Base-by-base conservation (phyloP, 2,888 invertebrate species). In the Caenorhabditis macrosperma region DNA sequence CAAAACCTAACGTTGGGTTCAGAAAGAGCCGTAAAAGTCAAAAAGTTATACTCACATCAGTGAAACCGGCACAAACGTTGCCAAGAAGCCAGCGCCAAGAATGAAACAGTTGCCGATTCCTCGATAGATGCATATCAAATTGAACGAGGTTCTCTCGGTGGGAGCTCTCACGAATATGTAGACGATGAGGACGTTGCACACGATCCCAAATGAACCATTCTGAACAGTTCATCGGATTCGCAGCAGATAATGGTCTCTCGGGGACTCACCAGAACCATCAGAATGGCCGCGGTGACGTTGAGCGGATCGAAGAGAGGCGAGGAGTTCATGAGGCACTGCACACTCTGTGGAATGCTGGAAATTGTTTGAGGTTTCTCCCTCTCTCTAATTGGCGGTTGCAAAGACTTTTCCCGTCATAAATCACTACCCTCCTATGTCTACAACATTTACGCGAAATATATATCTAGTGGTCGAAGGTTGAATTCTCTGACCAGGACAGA, bases 1-100 rank as follows among this genome's bases (percentile, higher is more conserved):
- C n/a, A n/a, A n/a, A n/a, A n/a, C n/a, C n/a, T n/a, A n/a, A n/a
- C n/a, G n/a, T n/a, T n/a, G n/a, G n/a, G n/a, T n/a, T n/a, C n/a
- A n/a, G n/a, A n/a, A n/a, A n/a, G n/a, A n/a, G n/a, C n/a, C n/a
- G n/a, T n/a, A n/a, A n/a, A n/a, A n/a, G n/a, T n/a, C n/a, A n/a
- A n/a, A n/a, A n/a, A n/a, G n/a, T n/a, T n/a, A n/a, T n/a, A 38
- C 60, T 75, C 3, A 75, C 75, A 75, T 10, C 2, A 75, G 15
- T 3, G 60, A 60, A 3, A 33, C 54, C 2, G 64, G 64, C 9
- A 64, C n/a, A 38, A 64, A 64, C n/a, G 24, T 9, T 5, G 7
- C 38, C 1, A 52, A 5, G 24, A 64, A 64, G 10, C 15, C 22
- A 0, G 4, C 10, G 4, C n/a, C 10, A 2, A 64, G 26, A 52